phyloP scores from a whole-genome alignment of 2,797 vertebrate genomes.

The Oreochromis mossambicus region DNA sequence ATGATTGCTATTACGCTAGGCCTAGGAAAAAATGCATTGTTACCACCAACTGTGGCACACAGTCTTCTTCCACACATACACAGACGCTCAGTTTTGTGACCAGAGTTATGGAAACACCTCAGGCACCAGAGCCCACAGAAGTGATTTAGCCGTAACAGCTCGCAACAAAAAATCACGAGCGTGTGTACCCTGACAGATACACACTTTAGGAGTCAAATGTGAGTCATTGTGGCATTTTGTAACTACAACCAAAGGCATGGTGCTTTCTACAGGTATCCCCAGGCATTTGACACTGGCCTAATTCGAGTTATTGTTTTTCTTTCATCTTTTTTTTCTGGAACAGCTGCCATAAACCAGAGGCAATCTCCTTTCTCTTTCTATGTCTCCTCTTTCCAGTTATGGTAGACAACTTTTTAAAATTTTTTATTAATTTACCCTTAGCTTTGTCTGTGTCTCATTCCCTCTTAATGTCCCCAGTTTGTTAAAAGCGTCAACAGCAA shows the following conservation, averaged over 20 bases:
- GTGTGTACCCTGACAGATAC: neutral
- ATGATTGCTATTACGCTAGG: neutral
- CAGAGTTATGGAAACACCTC: constrained; percentile 4
- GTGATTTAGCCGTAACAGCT: constrained; percentile 14
- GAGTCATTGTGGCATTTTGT: constrained; percentile 43
- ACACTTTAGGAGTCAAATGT: constrained; percentile 2
- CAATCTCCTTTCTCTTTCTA: neutral
- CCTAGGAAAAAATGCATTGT: neutral
- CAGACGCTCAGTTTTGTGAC: neutral
- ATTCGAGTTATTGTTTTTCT: neutral
- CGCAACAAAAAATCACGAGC: neutral
- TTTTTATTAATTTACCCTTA: neutral
- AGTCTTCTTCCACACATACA: neutral
- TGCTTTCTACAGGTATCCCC: neutral
- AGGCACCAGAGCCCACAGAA: neutral
- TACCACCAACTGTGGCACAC: neutral
- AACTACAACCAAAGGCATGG: constrained; percentile 26
- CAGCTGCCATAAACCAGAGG: constrained; percentile 13
- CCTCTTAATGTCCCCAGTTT: constrained; percentile 50
- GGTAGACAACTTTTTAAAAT: neutral
- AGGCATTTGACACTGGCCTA: constrained; percentile 29
- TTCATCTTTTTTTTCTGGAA: neutral
- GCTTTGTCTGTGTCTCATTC: constrained; percentile 25
- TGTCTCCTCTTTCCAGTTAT: neutral
- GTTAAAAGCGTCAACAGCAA: constrained; percentile 39